phyloP scores from a whole-genome alignment of 2,797 vertebrate species.

The Alcedo quadribrachys region DNA sequence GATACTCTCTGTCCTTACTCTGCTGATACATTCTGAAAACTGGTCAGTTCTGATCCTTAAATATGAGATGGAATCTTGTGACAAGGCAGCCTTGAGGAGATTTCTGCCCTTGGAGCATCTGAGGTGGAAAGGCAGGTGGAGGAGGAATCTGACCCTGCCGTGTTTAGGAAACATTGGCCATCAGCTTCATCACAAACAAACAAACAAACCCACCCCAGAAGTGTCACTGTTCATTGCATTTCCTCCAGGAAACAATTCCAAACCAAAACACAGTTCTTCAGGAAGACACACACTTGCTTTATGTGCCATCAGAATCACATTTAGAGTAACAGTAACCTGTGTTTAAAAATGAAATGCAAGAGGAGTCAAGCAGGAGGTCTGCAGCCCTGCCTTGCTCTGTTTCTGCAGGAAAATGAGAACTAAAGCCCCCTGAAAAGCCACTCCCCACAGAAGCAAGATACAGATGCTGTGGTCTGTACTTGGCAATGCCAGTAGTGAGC shows the following conservation, averaged over 20 bases:
- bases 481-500: not conserved
- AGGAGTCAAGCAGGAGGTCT: not conserved
- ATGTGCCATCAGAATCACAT: not conserved
- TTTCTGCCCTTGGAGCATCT: not conserved
- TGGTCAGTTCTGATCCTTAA: not conserved
- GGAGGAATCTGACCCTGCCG: not conserved
- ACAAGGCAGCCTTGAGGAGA: not conserved
- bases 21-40: not conserved
- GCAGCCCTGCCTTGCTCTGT: not conserved
- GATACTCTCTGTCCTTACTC: not conserved
- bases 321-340: not conserved
- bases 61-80: not conserved
- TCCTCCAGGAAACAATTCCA: not conserved
- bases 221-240: not conserved
- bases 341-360: not conserved
- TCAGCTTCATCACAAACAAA: not conserved
- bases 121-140: not conserved
- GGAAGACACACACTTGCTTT: not conserved
- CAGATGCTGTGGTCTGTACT: not conserved
- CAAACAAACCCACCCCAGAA: not conserved
- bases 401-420: not conserved
- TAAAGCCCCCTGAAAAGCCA: not conserved
- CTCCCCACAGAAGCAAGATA: not conserved
- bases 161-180: not conserved
- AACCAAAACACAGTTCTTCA: not conserved